Evolutionary conservation across 2,888 invertebrate species (phyloP).

Genomic region (Agelastica alni): DNA sequence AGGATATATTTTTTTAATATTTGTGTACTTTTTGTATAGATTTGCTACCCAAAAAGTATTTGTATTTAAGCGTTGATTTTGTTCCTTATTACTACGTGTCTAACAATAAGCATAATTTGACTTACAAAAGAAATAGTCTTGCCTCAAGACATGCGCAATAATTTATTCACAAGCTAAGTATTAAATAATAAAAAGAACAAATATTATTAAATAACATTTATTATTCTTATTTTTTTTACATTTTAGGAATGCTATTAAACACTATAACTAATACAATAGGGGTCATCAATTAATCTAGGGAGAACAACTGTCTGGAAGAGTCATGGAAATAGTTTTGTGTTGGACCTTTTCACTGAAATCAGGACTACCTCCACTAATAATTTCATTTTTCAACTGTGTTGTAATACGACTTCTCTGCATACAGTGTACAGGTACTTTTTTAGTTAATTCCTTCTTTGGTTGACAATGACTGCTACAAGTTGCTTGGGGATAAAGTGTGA

Average conservation of each 20-base stretch:
- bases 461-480: conserved; percentile 60
- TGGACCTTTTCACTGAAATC: conserved; percentile 57
- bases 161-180: too few species aligned
- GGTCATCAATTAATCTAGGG: conserved; percentile 11
- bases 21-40: too few species aligned
- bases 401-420: conserved; percentile 46
- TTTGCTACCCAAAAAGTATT: too few species aligned
- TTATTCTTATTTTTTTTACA: conserved; percentile 20
- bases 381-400: conserved; percentile 50
- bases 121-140: too few species aligned
- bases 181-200: neutral
- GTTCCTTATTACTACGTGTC: too few species aligned
- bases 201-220: conserved; percentile 9
- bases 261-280: conserved; percentile 10
- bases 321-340: conserved; percentile 50
- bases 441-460: conserved; percentile 47
- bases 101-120: too few species aligned
- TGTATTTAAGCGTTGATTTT: too few species aligned
- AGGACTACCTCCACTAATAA: conserved; percentile 59
- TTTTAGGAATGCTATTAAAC: conserved; percentile 21
- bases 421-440: conserved; percentile 58
- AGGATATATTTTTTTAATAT: too few species aligned
- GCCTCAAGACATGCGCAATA: too few species aligned
- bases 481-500: conserved; percentile 62
- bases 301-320: conserved; percentile 46